phyloP scores from a whole-genome alignment of 2,888 invertebrate genomes.

The Epirrhoe tristata region DNA sequence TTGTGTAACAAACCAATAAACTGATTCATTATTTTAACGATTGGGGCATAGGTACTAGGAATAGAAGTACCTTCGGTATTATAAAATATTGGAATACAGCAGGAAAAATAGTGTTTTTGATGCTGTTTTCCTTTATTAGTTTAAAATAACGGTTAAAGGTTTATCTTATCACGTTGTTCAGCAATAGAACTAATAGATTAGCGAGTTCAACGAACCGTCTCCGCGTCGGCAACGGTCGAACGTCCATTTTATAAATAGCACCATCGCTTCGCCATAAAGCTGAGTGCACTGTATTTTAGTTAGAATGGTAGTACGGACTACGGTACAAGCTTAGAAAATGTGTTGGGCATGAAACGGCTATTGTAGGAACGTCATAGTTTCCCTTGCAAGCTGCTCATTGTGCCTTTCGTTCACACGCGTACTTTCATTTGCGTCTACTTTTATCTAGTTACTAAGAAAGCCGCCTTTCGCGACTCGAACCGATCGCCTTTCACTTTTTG shows the following conservation, averaged over 20 bases:
- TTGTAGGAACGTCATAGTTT: constrained; percentile 57
- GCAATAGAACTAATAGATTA: constrained; percentile 60
- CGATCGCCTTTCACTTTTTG: constrained; percentile 81
- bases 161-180: constrained; percentile 65
- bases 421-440: constrained; percentile 74
- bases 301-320: constrained; percentile 54
- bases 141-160: not conserved
- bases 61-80: no score
- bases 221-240: constrained; percentile 50
- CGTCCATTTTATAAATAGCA: constrained; percentile 72
- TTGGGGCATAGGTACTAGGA: no score
- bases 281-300: constrained; percentile 56
- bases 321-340: constrained; percentile 39
- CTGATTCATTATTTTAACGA: no score
- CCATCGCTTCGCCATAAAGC: constrained; percentile 59
- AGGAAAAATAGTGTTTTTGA: not conserved
- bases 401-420: constrained; percentile 68
- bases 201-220: constrained; percentile 64
- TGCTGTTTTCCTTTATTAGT: not conserved
- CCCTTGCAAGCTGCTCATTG: constrained; percentile 64
- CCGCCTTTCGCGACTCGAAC: constrained; percentile 54
- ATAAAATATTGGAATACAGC: not conserved
- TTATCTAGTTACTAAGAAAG: constrained; percentile 80
- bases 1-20: no score
- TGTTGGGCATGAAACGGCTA: constrained; percentile 37